Percentiles rank a stretch among this genome's conserved stretches.
Evolutionary conservation across 2,797 vertebrate species (phyloP).

Genomic region (Picus viridis): DNA sequence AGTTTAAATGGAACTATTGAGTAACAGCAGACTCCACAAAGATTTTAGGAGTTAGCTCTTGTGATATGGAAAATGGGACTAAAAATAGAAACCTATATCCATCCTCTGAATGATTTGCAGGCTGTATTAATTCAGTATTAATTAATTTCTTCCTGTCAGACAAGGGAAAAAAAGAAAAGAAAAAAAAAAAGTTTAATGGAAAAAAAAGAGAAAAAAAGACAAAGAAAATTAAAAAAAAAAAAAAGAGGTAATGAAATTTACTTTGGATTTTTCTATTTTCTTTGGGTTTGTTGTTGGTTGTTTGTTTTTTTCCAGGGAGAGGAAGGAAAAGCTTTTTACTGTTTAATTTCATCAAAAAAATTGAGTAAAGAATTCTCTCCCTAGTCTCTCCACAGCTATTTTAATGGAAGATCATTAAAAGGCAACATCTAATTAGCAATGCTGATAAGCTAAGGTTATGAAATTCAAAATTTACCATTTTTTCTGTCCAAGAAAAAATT

Average conservation of each 20-base stretch:
- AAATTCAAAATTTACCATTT: conserved; percentile 17
- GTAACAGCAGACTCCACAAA: neutral
- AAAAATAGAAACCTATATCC: neutral
- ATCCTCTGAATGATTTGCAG: neutral
- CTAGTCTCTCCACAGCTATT: neutral
- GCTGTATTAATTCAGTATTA: neutral
- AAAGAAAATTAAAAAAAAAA: too few relatives aligned
- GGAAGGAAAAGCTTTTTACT: neutral
- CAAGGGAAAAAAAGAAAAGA: neutral
- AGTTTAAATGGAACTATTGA: neutral
- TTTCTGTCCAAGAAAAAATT: neutral
- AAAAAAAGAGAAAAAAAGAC: too few relatives aligned
- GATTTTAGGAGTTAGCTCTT: neutral
- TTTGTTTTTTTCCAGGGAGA: too few relatives aligned
- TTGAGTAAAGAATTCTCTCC: neutral
- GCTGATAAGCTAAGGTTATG: neutral
- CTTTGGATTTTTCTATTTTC: too few relatives aligned
- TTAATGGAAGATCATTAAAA: neutral
- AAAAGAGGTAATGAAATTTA: neutral
- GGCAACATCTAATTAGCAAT: neutral
- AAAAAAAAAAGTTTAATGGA: too few relatives aligned
- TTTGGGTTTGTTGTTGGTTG: too few relatives aligned
- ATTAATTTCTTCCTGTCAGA: neutral
- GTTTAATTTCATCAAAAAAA: neutral
- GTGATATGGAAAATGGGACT: neutral